Conservation (phyloP, 37 sponge, comb jelly and placozoan species). For the Chondrosia reniformis region DNA sequence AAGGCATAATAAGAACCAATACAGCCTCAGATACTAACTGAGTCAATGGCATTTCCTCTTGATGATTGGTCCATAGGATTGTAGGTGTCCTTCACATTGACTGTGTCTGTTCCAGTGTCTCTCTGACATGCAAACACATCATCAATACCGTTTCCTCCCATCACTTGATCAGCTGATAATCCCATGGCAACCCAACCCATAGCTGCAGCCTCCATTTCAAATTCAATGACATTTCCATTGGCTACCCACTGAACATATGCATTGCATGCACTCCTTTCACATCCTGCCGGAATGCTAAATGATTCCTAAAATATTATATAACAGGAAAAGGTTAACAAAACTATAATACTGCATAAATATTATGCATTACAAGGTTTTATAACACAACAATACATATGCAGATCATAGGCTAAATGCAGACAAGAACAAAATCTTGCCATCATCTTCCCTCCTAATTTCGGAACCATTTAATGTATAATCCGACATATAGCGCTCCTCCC, state of each 20-base stretch:
- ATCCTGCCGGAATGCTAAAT: conserved; percentile 20
- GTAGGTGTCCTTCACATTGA: background rate
- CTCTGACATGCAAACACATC: conserved; percentile 15
- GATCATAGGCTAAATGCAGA: too few species aligned
- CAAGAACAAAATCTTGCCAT: too few species aligned
- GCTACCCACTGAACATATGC: background rate
- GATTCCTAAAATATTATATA: too few species aligned
- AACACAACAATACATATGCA: too few species aligned
- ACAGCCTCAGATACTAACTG: background rate
- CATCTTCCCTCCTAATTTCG: too few species aligned
- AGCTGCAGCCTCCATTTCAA: background rate
- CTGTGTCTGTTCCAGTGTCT: background rate
- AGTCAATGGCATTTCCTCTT: background rate
- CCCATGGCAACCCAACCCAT: conserved; percentile 1
- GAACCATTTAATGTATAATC: too few species aligned
- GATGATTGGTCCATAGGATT: background rate
- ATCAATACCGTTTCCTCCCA: conserved; percentile 20
- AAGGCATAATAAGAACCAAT: too few species aligned
- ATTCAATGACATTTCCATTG: background rate
- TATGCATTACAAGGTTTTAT: background rate
- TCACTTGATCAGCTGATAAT: conserved; percentile 2
- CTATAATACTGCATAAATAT: too few species aligned
- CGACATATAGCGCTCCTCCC: too few species aligned
- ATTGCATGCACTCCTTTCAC: background rate
- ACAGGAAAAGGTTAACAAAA: too few species aligned